Conservation (phyloP, 2,888 invertebrate genomes). For the Saturnia pavonia region DNA sequence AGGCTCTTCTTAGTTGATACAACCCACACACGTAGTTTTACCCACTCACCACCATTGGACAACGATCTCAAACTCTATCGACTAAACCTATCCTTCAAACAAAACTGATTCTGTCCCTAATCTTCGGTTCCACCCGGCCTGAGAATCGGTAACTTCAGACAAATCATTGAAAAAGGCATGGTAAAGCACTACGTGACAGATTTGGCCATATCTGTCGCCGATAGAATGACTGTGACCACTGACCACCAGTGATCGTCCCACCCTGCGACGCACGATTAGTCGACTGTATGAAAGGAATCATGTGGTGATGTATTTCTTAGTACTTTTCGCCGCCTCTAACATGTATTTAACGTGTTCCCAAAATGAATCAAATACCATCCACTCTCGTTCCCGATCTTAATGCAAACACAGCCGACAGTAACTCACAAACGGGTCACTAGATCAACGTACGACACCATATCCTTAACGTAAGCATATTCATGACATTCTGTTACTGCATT, state of each 20-base stretch:
- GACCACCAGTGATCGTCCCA: neutral
- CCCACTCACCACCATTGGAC: neutral
- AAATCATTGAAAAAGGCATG: neutral
- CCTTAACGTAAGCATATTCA: neutral
- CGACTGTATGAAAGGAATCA: neutral
- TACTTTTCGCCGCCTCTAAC: neutral
- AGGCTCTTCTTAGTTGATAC: neutral
- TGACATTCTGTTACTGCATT: neutral
- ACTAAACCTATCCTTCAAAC: neutral
- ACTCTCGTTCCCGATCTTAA: neutral
- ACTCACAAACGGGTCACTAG: neutral
- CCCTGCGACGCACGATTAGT: neutral
- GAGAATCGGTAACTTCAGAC: neutral
- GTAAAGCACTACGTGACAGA: neutral
- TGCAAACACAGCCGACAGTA: neutral
- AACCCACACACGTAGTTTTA: neutral
- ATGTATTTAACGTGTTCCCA: neutral
- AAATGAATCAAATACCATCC: neutral
- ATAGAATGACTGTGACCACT: neutral
- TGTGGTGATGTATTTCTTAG: neutral
- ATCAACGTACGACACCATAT: no score
- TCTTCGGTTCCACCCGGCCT: neutral
- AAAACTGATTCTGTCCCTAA: neutral
- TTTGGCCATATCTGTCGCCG: neutral
- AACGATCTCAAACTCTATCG: neutral